Conservation (phyloP, 2,113 vertebrate genomes). For the Aspidoscelis tigris region DNA sequence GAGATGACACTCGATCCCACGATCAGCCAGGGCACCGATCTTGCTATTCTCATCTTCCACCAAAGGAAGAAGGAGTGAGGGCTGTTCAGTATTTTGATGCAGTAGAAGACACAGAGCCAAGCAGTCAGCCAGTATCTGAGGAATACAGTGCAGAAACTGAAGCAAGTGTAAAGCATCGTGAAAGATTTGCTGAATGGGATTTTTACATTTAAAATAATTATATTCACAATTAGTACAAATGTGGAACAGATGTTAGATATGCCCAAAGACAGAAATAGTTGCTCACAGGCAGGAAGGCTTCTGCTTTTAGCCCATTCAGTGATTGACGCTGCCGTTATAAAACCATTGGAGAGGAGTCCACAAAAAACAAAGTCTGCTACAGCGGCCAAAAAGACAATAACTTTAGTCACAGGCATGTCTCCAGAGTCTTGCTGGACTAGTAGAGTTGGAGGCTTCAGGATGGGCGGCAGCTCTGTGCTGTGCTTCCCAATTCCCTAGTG, state of each 20-base stretch:
- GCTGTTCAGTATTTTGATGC: slow-evolving; percentile 6
- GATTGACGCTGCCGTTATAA: background rate
- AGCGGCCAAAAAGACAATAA: background rate
- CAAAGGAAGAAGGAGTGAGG: background rate
- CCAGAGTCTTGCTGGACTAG: too few relatives aligned
- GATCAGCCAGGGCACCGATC: background rate
- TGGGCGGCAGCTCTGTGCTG: background rate
- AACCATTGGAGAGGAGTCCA: background rate
- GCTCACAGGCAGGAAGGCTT: background rate
- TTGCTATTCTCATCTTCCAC: background rate
- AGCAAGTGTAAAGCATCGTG: too few relatives aligned
- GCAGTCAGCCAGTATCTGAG: background rate
- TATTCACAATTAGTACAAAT: background rate
- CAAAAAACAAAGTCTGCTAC: background rate
- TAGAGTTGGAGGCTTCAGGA: background rate
- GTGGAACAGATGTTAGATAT: background rate
- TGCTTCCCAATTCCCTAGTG: background rate
- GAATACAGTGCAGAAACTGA: background rate
- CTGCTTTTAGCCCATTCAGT: slow-evolving; percentile 1
- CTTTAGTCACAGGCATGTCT: background rate
- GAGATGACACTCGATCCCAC: background rate
- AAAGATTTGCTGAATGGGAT: too few relatives aligned
- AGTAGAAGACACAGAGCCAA: slow-evolving; percentile 19
- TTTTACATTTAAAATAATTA: background rate
- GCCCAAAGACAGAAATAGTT: background rate